Conservation (phyloP, 2,888 invertebrate species). For the Crematogaster levior region DNA sequence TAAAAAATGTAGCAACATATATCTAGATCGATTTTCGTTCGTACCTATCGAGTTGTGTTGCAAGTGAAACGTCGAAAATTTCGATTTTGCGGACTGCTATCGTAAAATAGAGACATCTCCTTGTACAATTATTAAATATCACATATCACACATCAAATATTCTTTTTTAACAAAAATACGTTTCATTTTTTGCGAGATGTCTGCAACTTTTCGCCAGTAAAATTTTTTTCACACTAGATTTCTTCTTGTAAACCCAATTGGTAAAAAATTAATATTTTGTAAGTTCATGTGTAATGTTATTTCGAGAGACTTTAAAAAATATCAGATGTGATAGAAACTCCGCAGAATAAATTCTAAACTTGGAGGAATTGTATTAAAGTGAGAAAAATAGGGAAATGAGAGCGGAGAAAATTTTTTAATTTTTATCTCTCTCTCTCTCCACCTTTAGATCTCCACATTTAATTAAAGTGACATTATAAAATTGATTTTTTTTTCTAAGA, state of each 20-base stretch:
- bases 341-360: slow-evolving; percentile 8
- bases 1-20: slow-evolving; percentile 22
- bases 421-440: slow-evolving; percentile 19
- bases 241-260: not conserved
- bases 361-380: not conserved
- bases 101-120: not conserved
- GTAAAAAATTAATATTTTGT: not conserved
- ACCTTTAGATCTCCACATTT: slow-evolving; percentile 6
- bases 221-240: not conserved
- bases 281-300: not conserved
- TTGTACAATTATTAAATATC: not conserved
- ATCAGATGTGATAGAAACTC: too few relatives aligned
- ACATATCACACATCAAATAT: not conserved
- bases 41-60: not conserved
- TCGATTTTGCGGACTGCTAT: not conserved
- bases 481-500: not conserved
- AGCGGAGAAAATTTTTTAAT: slow-evolving; percentile 30
- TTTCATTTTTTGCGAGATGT: not conserved
- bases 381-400: slow-evolving; percentile 11
- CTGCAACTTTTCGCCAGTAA: not conserved
- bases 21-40: slow-evolving; percentile 23
- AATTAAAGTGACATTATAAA: not conserved
- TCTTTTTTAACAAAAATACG: not conserved
- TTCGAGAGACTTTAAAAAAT: not conserved
- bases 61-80: not conserved